Conservation (phyloP, 2,888 invertebrate species). For the Amiota mariae region DNA sequence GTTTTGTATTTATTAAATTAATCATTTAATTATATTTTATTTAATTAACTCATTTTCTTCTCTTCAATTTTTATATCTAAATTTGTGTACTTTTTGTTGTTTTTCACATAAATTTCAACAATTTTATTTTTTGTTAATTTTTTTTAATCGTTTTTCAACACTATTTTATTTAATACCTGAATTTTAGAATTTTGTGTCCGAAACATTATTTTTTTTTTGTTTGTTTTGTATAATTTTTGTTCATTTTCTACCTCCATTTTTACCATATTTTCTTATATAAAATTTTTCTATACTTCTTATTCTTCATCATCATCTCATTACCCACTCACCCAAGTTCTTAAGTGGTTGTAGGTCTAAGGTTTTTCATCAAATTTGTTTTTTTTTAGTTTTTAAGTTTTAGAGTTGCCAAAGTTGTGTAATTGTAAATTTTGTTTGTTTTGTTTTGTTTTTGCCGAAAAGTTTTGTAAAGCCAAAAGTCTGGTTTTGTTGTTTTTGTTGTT, state of each 20-base stretch:
- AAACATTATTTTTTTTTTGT: slow-evolving; percentile 63
- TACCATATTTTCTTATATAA: slow-evolving; percentile 4
- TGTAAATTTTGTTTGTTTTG: slow-evolving; percentile 30
- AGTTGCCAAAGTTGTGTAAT: slow-evolving; percentile 14
- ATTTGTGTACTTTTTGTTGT: slow-evolving; percentile 46
- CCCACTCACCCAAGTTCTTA: too few relatives aligned
- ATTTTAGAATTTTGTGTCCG: slow-evolving; percentile 74
- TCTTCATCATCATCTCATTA: not conserved
- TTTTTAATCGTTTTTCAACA: slow-evolving; percentile 24
- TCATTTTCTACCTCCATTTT: not conserved
- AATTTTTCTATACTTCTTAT: slow-evolving; percentile 1
- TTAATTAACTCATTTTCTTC: slow-evolving; percentile 23
- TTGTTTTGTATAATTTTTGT: slow-evolving; percentile 42
- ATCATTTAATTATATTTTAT: slow-evolving; percentile 38
- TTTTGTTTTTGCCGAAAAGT: slow-evolving; percentile 47
- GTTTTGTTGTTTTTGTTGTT: slow-evolving; percentile 47
- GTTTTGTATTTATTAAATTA: slow-evolving; percentile 27
- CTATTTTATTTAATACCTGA: slow-evolving; percentile 67
- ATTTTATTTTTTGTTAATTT: slow-evolving; percentile 50
- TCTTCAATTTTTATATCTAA: slow-evolving; percentile 50
- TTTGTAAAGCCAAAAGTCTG: slow-evolving; percentile 26
- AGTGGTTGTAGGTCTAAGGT: too few relatives aligned
- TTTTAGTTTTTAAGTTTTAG: slow-evolving; percentile 28
- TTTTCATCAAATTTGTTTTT: slow-evolving; percentile 17
- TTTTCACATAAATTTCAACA: slow-evolving; percentile 47